Conservation (phyloP, 2,797 vertebrate species). For the Trematomus bernacchii region DNA sequence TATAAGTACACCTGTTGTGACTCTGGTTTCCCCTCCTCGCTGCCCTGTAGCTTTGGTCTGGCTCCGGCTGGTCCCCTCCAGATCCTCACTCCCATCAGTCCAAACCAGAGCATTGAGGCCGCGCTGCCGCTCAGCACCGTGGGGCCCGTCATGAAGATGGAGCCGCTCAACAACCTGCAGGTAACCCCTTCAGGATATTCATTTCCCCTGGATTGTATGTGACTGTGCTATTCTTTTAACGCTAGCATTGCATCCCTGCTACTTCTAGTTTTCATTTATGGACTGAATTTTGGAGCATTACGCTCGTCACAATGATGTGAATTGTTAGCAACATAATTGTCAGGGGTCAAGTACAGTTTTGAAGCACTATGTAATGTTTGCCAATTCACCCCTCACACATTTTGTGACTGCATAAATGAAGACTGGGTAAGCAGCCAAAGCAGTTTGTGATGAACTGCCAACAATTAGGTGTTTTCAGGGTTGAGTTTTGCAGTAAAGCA, state of each 20-base stretch:
- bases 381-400: background rate
- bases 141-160: conserved; percentile 99
- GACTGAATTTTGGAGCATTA: background rate
- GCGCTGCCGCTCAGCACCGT: conserved; percentile 92
- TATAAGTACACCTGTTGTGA: background rate
- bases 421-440: background rate
- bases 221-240: background rate
- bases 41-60: conserved; percentile 88
- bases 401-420: background rate
- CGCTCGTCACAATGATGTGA: background rate
- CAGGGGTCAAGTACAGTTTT: background rate
- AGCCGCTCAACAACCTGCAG: conserved; percentile 97
- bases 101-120: conserved; percentile 95
- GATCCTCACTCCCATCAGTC: conserved; percentile 92
- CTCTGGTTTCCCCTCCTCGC: background rate
- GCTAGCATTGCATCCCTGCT: background rate
- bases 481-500: background rate
- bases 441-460: background rate
- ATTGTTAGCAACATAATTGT: conserved; percentile 1
- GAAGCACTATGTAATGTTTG: conserved; percentile 2
- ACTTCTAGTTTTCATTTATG: background rate
- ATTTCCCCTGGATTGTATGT: background rate
- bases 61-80: conserved; percentile 95
- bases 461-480: background rate
- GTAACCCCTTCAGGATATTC: conserved; percentile 69